phyloP scores from a whole-genome alignment of 30 jellyfish, hydroid and myxozoan species.

The Cassiopea xamachana region DNA sequence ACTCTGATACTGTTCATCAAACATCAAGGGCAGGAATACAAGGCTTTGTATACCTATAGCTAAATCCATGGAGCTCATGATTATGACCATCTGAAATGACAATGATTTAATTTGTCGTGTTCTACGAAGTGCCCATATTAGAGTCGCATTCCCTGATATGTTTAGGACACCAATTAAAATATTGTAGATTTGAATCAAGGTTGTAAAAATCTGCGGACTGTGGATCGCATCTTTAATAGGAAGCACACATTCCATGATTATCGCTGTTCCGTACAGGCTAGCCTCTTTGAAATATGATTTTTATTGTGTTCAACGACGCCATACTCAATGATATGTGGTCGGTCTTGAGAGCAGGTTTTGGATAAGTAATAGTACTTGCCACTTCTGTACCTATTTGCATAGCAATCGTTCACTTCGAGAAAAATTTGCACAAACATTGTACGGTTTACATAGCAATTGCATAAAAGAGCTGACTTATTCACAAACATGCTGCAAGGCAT shows the following conservation, averaged over 20 bases:
- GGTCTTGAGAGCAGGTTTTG: too few species aligned
- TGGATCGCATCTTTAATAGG: background rate
- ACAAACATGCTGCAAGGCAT: too few species aligned
- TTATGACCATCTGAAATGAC: background rate
- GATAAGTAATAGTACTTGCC: too few species aligned
- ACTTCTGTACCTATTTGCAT: too few species aligned
- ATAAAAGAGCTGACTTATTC: too few species aligned
- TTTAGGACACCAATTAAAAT: background rate
- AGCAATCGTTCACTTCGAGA: too few species aligned
- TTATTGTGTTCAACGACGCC: too few species aligned
- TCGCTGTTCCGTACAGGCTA: background rate
- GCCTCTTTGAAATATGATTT: too few species aligned
- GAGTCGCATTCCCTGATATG: constrained; percentile 3
- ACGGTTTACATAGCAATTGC: too few species aligned
- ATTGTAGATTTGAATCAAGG: background rate
- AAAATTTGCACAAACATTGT: too few species aligned
- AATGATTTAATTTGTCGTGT: background rate
- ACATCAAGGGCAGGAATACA: background rate
- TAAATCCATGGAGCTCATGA: background rate
- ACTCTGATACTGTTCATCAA: background rate
- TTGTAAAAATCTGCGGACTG: background rate
- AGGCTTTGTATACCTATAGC: background rate
- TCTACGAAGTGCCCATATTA: background rate
- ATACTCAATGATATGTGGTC: too few species aligned
- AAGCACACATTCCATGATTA: background rate